These are phyloP conservation scores for Carassius auratus DNA, from an alignment of 2,113 vertebrate species.

Conservation along the genomic window DNA sequence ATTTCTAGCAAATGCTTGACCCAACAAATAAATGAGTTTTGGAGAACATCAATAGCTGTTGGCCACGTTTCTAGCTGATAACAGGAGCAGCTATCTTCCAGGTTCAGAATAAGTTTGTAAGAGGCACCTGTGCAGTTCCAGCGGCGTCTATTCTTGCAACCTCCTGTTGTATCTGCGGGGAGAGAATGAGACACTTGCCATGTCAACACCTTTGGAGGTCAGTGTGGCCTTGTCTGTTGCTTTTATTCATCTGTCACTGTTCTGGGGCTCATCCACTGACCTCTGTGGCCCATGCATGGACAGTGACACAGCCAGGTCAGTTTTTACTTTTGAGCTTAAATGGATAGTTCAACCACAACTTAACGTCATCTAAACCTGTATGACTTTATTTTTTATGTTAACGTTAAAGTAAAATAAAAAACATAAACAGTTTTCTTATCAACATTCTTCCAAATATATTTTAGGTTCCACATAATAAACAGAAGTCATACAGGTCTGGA, in stretches of 20 bases:
- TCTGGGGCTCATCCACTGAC: conserved; percentile 28
- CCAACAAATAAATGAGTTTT: neutral
- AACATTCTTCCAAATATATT: neutral
- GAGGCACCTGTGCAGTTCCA: neutral
- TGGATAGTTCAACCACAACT: neutral
- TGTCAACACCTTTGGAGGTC: conserved; percentile 46
- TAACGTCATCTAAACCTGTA: neutral
- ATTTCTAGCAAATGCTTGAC: neutral
- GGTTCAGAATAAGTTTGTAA: conserved; percentile 3
- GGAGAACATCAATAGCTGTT: neutral
- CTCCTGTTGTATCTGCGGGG: neutral
- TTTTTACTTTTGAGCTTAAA: neutral
- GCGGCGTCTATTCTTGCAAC: neutral
- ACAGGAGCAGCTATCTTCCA: too few species aligned
- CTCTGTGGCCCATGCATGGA: neutral
- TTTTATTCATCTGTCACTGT: conserved; percentile 13
- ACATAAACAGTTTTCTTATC: neutral
- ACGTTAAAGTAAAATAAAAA: neutral
- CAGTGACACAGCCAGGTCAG: neutral
- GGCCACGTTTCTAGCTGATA: neutral
- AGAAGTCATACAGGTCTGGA: neutral
- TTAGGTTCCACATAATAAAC: neutral
- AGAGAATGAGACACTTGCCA: conserved; percentile 18
- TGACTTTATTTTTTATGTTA: neutral
- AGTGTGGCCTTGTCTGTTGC: conserved; percentile 19